phyloP scores from a whole-genome alignment of 2,113 vertebrate species.

The Leptobrachium leishanense region DNA sequence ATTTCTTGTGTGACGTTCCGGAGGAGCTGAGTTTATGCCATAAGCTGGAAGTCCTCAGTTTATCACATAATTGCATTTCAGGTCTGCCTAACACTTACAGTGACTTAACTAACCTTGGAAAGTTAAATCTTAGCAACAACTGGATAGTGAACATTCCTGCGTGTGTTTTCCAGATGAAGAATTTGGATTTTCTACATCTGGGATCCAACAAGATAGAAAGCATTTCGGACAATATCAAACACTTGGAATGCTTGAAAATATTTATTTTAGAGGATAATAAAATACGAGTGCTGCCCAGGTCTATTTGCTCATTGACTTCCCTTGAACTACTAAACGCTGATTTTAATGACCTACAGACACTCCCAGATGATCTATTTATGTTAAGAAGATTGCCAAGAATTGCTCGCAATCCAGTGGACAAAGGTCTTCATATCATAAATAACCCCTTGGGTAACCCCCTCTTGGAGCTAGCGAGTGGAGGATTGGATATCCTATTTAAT shows the following conservation, averaged over 20 bases:
- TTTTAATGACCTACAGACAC: conserved; percentile 83
- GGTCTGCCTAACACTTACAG: conserved; percentile 77
- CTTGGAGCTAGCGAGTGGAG: conserved; percentile 80
- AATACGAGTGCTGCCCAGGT: conserved; percentile 79
- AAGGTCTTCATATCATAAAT: conserved; percentile 85
- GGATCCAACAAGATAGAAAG: conserved; percentile 87
- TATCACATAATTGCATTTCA: conserved; percentile 86
- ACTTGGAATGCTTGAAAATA: conserved; percentile 82
- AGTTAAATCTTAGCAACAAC: conserved; percentile 93
- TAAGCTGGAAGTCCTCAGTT: conserved; percentile 84
- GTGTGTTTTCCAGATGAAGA: conserved; percentile 83
- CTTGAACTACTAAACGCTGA: conserved; percentile 89
- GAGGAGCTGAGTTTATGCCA: conserved; percentile 83
- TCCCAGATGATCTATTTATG: conserved; percentile 81
- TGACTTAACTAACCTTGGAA: conserved; percentile 72
- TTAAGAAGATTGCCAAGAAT: conserved; percentile 74
- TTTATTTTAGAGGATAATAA: conserved; percentile 86
- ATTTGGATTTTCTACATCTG: conserved; percentile 85
- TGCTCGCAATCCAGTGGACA: conserved; percentile 90
- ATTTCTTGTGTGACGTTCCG: conserved; percentile 81
- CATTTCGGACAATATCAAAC: conserved; percentile 86
- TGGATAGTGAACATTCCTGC: conserved; percentile 81
- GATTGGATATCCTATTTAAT: conserved; percentile 79
- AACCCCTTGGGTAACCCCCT: conserved; percentile 88
- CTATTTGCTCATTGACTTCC: conserved; percentile 75